These are phyloP conservation scores for Cosmopolites sordidus DNA, from an alignment of 2,888 invertebrate species.

Conservation along the genomic window DNA sequence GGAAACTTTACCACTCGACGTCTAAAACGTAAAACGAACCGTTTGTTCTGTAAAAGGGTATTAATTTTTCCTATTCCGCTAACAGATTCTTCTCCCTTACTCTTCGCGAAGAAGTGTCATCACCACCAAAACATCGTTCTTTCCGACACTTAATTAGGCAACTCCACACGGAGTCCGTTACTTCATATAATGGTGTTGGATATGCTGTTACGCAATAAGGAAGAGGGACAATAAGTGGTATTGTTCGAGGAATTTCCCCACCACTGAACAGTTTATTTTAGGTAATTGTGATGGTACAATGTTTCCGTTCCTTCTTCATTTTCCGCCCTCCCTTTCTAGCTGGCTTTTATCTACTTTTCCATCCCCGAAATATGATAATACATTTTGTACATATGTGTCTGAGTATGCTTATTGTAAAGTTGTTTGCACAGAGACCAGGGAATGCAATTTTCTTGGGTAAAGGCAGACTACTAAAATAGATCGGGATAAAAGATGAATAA, in stretches of 20 bases:
- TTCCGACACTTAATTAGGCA: constrained; percentile 21
- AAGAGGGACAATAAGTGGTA: constrained; percentile 3
- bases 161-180: constrained; percentile 9
- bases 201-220: not conserved
- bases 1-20: too few relatives aligned
- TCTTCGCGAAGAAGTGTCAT: constrained; percentile 19
- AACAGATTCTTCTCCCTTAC: constrained; percentile 13
- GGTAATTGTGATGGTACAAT: too few relatives aligned
- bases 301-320: constrained; percentile 3
- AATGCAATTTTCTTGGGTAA: too few relatives aligned
- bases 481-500: too few relatives aligned
- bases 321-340: not conserved
- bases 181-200: constrained; percentile 14
- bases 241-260: constrained; percentile 10
- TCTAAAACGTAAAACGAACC: too few relatives aligned
- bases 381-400: constrained; percentile 4
- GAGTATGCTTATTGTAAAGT: too few relatives aligned
- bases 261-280: constrained; percentile 6
- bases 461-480: too few relatives aligned
- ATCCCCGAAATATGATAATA: constrained; percentile 13
- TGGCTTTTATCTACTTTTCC: constrained; percentile 15
- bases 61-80: constrained; percentile 1
- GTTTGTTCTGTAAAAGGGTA: too few relatives aligned
- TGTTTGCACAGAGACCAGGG: too few relatives aligned
- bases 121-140: constrained; percentile 15